These are phyloP conservation scores for Mormyrus hasselquistii DNA, from an alignment of 2,797 vertebrate species.

Conservation along the genomic window DNA sequence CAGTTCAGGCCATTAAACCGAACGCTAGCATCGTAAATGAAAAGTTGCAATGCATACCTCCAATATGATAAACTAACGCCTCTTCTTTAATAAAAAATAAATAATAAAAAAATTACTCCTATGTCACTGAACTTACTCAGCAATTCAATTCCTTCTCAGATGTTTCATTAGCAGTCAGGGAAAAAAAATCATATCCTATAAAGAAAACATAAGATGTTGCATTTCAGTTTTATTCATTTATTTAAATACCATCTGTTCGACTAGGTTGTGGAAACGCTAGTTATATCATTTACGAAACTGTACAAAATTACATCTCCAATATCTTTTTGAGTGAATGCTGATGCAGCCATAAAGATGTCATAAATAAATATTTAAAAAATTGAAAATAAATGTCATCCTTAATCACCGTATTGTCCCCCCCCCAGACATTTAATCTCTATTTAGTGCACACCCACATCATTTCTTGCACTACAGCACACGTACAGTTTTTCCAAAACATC, in stretches of 20 bases:
- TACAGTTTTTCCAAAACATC: not conserved
- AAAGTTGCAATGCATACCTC: not conserved
- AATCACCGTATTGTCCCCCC: not conserved
- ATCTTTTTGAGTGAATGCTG: slow-evolving; percentile 10
- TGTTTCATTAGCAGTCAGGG: not conserved
- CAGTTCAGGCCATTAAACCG: not conserved
- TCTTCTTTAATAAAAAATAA: not conserved
- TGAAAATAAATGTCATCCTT: not conserved
- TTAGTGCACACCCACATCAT: not conserved
- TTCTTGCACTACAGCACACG: not conserved
- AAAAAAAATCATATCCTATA: not conserved
- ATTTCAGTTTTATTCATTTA: not conserved
- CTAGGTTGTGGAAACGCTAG: slow-evolving; percentile 52
- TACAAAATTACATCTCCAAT: not conserved
- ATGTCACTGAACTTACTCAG: not conserved
- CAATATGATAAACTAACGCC: not conserved
- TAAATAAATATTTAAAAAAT: slow-evolving; percentile 38
- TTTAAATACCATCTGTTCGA: slow-evolving; percentile 36
- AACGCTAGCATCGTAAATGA: not conserved
- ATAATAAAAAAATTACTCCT: not conserved
- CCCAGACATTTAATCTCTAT: not conserved
- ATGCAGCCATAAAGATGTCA: slow-evolving; percentile 31
- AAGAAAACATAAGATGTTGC: not conserved
- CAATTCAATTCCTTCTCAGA: not conserved
- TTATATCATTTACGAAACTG: not conserved